A percentile compares a stretch with the other conserved stretches of the same genome.
phyloP scores from a whole-genome alignment of 2,113 vertebrate species.

The Petrocephalus microphthalmus region DNA sequence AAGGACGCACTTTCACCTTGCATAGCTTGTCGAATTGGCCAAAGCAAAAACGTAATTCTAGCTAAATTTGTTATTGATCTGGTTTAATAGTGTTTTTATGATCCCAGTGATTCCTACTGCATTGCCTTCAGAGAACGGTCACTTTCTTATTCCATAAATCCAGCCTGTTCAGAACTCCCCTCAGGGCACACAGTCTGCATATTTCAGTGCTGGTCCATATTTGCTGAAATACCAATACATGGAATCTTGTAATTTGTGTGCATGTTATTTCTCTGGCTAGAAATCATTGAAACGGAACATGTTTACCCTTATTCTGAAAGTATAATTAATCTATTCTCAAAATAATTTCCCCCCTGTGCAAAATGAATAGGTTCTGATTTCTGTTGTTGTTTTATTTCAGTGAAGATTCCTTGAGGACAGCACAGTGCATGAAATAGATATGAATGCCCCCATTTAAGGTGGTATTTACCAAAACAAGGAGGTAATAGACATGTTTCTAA shows the following conservation, averaged over 20 bases:
- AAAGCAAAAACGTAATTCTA: conserved; percentile 4
- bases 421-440: background rate
- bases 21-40: background rate
- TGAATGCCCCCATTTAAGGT: conserved; percentile 6
- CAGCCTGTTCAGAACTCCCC: background rate
- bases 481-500: background rate
- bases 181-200: background rate
- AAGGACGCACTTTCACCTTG: background rate
- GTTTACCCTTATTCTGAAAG: background rate
- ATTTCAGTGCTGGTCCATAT: background rate
- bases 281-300: background rate
- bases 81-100: conserved; percentile 9
- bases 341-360: background rate
- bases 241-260: background rate
- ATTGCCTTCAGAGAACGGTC: background rate
- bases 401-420: conserved; percentile 4
- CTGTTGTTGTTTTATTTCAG: background rate
- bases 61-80: conserved; percentile 1
- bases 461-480: background rate
- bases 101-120: background rate
- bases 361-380: background rate
- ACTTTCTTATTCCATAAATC: background rate
- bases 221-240: conserved; percentile 2
- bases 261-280: background rate
- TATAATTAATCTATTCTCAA: background rate